phyloP scores from a whole-genome alignment of 2,888 invertebrate genomes.

The Tolmerus cingulatus region DNA sequence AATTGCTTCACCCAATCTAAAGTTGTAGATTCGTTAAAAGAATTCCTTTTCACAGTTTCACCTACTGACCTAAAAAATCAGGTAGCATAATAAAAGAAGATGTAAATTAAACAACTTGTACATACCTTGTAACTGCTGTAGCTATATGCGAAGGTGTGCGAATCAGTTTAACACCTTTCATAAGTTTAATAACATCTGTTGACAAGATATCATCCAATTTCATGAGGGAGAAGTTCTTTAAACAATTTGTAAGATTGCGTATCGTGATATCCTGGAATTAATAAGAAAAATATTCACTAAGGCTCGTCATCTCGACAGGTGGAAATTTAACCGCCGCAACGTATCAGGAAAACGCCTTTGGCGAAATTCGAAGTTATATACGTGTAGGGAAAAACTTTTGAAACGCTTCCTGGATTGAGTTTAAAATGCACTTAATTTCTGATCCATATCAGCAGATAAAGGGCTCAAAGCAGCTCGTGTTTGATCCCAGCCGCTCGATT shows the following conservation, averaged over 20 bases:
- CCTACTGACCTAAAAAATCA: neutral
- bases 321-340: neutral
- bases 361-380: neutral
- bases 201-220: slow-evolving; percentile 70
- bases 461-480: neutral
- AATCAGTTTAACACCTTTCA: slow-evolving; percentile 69
- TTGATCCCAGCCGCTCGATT: neutral
- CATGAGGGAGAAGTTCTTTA: slow-evolving; percentile 55
- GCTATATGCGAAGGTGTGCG: slow-evolving; percentile 5
- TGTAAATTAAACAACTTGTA: neutral
- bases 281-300: neutral
- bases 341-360: neutral
- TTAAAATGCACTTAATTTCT: neutral
- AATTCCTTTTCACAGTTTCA: neutral
- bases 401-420: neutral
- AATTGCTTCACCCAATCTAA: neutral
- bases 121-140: neutral
- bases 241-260: slow-evolving; percentile 50
- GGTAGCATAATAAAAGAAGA: neutral
- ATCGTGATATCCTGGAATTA: neutral
- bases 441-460: neutral
- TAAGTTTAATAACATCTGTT: slow-evolving; percentile 70
- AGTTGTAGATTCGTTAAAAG: neutral
- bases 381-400: neutral
- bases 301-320: neutral